phyloP scores from a whole-genome alignment of 2,888 invertebrate genomes.

The Dynastes tityus region DNA sequence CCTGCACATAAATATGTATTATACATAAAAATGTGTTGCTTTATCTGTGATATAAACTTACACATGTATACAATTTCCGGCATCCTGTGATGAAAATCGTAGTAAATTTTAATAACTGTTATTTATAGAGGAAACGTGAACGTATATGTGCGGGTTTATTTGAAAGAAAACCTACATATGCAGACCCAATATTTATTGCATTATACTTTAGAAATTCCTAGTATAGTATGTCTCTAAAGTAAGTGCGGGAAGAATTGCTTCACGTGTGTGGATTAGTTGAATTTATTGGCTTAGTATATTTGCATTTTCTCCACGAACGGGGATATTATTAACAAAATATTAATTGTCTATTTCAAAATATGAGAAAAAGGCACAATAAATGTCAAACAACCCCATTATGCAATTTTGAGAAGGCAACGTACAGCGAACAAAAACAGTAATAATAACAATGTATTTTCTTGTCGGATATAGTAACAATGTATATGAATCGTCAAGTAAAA shows the following conservation, averaged over 20 bases:
- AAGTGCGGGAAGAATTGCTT: background rate
- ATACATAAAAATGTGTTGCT: conserved; percentile 15
- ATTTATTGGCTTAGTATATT: background rate
- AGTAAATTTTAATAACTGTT: conserved; percentile 21
- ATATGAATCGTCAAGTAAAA: no score
- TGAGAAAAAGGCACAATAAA: no score
- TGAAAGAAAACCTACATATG: background rate
- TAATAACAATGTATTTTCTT: no score
- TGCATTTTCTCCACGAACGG: no score
- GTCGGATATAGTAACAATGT: no score
- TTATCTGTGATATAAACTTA: conserved; percentile 4
- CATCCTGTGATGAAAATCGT: conserved; percentile 22
- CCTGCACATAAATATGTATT: background rate
- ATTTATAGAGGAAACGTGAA: conserved; percentile 23
- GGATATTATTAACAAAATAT: no score
- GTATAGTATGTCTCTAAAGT: background rate
- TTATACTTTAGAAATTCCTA: background rate
- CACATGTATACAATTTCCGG: conserved; percentile 4
- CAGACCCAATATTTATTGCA: background rate
- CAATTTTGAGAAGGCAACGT: no score
- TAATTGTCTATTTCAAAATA: no score
- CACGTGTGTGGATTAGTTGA: background rate
- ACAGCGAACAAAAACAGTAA: no score
- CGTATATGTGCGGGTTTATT: background rate
- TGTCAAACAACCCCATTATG: no score